Conservation (phyloP, 2,113 vertebrate species). For the Poeciliopsis prolifica region DNA sequence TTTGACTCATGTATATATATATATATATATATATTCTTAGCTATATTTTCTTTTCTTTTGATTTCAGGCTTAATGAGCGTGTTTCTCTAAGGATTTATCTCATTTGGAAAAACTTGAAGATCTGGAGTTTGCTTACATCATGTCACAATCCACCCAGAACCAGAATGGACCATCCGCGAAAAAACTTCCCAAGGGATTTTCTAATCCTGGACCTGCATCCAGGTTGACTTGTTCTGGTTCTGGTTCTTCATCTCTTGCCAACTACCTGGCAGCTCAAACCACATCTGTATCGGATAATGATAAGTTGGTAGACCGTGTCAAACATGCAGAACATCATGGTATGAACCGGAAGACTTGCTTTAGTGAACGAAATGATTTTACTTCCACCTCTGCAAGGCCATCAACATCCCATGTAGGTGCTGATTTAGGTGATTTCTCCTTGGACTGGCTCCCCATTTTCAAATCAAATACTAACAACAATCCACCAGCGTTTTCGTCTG, state of each 20-base stretch:
- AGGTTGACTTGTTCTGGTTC: slow-evolving; percentile 19
- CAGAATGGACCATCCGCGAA: slow-evolving; percentile 71
- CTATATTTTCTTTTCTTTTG: not conserved
- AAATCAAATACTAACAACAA: slow-evolving; percentile 21
- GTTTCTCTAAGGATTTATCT: not conserved
- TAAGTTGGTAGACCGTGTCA: slow-evolving; percentile 63
- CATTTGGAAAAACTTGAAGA: not conserved
- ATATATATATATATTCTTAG: not conserved
- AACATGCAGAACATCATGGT: slow-evolving; percentile 78
- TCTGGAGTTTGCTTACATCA: slow-evolving; percentile 83
- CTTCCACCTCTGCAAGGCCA: slow-evolving; percentile 21
- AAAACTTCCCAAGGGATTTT: slow-evolving; percentile 68
- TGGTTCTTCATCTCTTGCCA: slow-evolving; percentile 11
- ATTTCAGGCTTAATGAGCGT: not conserved
- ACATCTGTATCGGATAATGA: slow-evolving; percentile 50
- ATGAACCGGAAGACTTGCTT: slow-evolving; percentile 59
- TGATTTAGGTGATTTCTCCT: slow-evolving; percentile 30
- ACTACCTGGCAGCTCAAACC: slow-evolving; percentile 57
- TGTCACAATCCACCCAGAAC: slow-evolving; percentile 71
- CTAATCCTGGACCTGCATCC: slow-evolving; percentile 52
- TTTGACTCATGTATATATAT: not conserved
- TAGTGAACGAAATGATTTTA: slow-evolving; percentile 61
- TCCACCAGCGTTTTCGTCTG: slow-evolving; percentile 31
- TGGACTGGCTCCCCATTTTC: slow-evolving; percentile 52
- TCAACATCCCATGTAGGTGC: slow-evolving; percentile 17